Conservation (phyloP, 2,888 invertebrate species). For the Parthenolecanium corni region DNA sequence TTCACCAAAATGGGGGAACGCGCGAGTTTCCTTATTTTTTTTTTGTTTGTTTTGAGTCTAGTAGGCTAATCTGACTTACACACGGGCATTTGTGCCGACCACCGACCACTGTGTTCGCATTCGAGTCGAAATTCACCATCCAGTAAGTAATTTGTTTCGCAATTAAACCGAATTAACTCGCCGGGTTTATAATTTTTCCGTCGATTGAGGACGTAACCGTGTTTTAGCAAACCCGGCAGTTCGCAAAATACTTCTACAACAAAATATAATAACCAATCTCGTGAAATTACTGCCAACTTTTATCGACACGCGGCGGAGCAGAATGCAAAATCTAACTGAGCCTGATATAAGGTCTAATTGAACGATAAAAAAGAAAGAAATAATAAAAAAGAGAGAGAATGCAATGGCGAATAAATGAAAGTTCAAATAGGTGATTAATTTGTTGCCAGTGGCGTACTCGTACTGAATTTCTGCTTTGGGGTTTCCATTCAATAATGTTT, state of each 20-base stretch:
- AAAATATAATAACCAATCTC: neutral
- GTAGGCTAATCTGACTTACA: slow-evolving; percentile 50
- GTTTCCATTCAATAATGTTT: too few relatives aligned
- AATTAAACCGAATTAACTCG: slow-evolving; percentile 75
- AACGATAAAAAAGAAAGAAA: neutral
- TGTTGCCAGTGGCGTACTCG: too few relatives aligned
- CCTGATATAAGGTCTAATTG: neutral
- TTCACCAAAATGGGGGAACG: too few relatives aligned
- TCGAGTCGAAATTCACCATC: slow-evolving; percentile 81
- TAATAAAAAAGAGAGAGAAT: too few relatives aligned
- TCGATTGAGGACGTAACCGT: slow-evolving; percentile 66
- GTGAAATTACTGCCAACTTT: slow-evolving; percentile 1
- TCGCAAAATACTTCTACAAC: slow-evolving; percentile 66
- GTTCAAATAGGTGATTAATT: too few relatives aligned
- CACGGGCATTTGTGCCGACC: slow-evolving; percentile 74
- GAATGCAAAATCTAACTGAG: neutral
- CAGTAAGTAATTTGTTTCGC: slow-evolving; percentile 77
- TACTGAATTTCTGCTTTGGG: too few relatives aligned
- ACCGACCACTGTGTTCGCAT: slow-evolving; percentile 75
- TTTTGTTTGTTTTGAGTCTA: too few relatives aligned
- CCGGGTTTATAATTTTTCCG: slow-evolving; percentile 65
- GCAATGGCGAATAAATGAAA: too few relatives aligned
- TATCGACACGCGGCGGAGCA: neutral
- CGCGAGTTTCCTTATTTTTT: too few relatives aligned
- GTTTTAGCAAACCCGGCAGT: slow-evolving; percentile 57